Conservation (phyloP, 2,797 vertebrate species). For the Squalus acanthias region DNA sequence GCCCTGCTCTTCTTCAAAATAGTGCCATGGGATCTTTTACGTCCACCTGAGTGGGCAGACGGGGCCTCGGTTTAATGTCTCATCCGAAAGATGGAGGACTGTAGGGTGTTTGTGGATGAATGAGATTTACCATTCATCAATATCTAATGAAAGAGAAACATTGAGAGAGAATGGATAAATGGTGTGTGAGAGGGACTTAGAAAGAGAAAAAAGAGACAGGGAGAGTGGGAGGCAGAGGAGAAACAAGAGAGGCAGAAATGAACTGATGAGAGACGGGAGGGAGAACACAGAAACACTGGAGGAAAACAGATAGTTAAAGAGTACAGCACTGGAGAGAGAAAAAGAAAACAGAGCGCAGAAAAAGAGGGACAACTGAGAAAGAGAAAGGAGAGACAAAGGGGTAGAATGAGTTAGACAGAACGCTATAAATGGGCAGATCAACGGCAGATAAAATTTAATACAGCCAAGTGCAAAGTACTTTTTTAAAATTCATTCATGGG, state of each 20-base stretch:
- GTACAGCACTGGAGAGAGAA: not conserved
- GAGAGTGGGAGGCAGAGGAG: not conserved
- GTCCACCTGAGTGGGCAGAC: no score
- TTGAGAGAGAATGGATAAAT: no score
- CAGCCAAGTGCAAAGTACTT: not conserved
- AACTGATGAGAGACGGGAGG: not conserved
- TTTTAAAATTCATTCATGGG: no score
- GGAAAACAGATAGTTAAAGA: not conserved
- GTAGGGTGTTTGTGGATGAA: no score
- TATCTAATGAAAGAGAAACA: no score
- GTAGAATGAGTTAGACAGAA: not conserved
- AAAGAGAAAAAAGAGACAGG: not conserved
- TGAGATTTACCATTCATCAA: no score
- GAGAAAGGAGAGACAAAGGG: not conserved
- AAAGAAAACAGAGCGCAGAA: not conserved
- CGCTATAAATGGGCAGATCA: not conserved
- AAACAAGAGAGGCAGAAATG: not conserved
- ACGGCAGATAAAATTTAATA: not conserved
- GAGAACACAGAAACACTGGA: not conserved
- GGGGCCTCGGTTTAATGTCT: no score
- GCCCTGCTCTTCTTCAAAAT: no score
- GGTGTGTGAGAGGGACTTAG: no score
- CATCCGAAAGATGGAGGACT: no score
- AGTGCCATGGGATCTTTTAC: no score
- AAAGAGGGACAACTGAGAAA: not conserved